A percentile compares a stretch with the other conserved stretches of the same genome.
Conservation (phyloP, 2,113 vertebrate species). For the Ia io region DNA sequence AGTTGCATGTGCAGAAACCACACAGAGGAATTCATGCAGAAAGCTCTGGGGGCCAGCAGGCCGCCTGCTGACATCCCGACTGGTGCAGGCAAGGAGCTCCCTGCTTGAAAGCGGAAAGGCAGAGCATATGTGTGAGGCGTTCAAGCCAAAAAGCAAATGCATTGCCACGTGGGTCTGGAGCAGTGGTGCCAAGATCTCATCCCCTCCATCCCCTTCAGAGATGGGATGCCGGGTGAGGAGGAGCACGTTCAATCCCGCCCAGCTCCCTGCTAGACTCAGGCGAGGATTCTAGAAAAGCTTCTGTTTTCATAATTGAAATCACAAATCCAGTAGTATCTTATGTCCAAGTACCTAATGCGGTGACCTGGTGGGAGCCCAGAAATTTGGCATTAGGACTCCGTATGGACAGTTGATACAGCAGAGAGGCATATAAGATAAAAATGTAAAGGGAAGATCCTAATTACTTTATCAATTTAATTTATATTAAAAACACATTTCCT, state of each 20-base stretch:
- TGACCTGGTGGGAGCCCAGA: not conserved
- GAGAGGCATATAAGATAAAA: not conserved
- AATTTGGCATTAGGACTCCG: not conserved
- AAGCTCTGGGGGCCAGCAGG: not conserved
- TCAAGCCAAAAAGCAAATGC: slow-evolving; percentile 5
- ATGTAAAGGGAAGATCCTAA: not conserved
- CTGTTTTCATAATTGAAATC: not conserved
- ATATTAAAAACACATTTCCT: not conserved
- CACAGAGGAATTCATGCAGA: slow-evolving; percentile 49
- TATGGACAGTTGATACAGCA: not conserved
- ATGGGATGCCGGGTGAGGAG: not conserved
- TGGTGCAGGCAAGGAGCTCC: not conserved
- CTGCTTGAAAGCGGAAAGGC: slow-evolving; percentile 26
- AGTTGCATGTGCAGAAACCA: slow-evolving; percentile 7
- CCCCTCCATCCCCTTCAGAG: not conserved
- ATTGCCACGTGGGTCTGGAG: not conserved
- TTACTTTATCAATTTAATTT: not conserved
- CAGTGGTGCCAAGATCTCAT: not conserved
- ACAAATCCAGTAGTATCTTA: not conserved
- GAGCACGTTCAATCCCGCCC: not conserved
- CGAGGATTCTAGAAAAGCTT: not conserved
- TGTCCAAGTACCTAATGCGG: not conserved
- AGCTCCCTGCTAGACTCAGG: not conserved
- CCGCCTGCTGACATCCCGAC: slow-evolving; percentile 26
- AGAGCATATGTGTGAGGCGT: not conserved